Conservation (phyloP, 2,113 vertebrate species). For the Numenius arquata region DNA sequence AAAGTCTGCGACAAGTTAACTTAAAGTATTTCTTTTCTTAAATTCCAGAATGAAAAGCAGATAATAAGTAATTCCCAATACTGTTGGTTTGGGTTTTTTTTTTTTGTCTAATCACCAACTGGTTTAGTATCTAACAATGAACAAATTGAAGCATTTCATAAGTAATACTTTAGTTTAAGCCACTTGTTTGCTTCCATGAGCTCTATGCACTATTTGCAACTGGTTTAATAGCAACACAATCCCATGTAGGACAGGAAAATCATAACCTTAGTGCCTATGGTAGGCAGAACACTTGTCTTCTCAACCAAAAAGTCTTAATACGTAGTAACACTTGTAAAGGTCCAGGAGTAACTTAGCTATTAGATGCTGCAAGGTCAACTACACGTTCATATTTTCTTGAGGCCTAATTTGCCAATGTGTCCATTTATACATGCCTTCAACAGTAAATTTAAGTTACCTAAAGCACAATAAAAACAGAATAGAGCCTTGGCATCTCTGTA, state of each 20-base stretch:
- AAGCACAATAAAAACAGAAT: background rate
- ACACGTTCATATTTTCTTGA: background rate
- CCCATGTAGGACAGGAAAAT: background rate
- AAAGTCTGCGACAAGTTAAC: background rate
- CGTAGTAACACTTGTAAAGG: background rate
- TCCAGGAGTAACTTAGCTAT: background rate
- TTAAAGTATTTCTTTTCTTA: background rate
- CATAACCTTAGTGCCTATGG: background rate
- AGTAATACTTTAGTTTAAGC: background rate
- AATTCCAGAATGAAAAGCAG: background rate
- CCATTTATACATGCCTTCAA: background rate
- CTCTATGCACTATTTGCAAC: background rate
- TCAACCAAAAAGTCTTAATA: background rate
- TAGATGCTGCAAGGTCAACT: background rate
- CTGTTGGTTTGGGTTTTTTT: background rate
- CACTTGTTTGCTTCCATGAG: background rate
- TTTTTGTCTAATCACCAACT: background rate
- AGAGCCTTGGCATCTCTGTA: background rate
- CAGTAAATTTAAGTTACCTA: background rate
- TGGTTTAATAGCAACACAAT: background rate
- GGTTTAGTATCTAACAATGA: conserved; percentile 4
- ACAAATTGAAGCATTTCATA: conserved; percentile 41
- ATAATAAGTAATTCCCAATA: background rate
- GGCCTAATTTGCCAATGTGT: background rate
- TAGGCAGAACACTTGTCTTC: background rate